These are phyloP conservation scores for Lampris megalopsis DNA, from an alignment of 2,113 vertebrate species.

Conservation along the genomic window DNA sequence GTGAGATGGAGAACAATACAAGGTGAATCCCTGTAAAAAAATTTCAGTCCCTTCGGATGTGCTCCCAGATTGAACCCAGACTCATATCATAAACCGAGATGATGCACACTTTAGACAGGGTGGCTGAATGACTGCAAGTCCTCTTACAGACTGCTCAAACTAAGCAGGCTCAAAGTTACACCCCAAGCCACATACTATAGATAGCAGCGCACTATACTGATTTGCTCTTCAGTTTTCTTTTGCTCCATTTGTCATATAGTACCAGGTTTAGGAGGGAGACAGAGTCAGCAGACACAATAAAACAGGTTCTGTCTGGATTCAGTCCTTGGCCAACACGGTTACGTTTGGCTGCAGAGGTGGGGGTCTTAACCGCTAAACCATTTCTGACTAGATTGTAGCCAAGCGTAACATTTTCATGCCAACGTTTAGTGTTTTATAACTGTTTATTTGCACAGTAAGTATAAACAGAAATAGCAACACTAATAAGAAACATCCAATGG, in stretches of 20 bases:
- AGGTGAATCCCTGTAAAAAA: neutral
- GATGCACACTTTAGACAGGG: constrained; percentile 33
- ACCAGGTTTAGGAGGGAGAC: too few species aligned
- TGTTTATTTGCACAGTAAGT: too few species aligned
- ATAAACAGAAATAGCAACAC: too few species aligned
- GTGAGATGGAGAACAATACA: neutral
- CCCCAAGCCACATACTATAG: constrained; percentile 55
- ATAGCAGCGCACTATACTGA: constrained; percentile 16
- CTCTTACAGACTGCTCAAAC: constrained; percentile 54
- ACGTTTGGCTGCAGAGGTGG: constrained; percentile 33
- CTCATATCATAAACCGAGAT: constrained; percentile 43
- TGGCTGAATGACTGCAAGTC: constrained; percentile 28
- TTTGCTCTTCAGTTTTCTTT: too few species aligned
- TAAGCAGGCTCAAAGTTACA: constrained; percentile 63
- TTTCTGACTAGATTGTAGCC: too few species aligned
- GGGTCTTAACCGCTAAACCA: neutral
- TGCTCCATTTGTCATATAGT: too few species aligned
- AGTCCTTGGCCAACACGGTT: neutral
- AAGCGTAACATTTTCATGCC: too few species aligned
- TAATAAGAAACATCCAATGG: too few species aligned
- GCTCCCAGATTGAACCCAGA: constrained; percentile 52
- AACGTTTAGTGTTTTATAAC: too few species aligned
- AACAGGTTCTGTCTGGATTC: constrained; percentile 32
- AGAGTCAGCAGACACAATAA: neutral
- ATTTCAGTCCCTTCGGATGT: constrained; percentile 33